phyloP scores from a whole-genome alignment of 2,888 invertebrate genomes.

The Flexamia atlantica region DNA sequence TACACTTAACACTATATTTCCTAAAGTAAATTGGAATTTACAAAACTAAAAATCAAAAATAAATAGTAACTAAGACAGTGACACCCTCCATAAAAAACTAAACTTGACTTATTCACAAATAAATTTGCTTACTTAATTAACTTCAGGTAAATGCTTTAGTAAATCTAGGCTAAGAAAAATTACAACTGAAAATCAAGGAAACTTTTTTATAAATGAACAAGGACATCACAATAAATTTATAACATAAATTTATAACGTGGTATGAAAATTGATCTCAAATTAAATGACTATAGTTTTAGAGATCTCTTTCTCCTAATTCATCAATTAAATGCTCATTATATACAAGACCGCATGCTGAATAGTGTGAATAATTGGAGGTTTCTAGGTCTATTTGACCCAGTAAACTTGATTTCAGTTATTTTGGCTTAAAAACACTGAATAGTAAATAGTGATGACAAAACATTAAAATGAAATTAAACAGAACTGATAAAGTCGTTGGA shows the following conservation, averaged over 20 bases:
- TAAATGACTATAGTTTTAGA: not conserved
- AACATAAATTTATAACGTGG: not conserved
- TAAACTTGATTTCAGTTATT: not conserved
- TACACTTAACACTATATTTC: conserved; percentile 36
- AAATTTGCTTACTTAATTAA: not conserved
- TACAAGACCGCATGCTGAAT: conserved; percentile 48
- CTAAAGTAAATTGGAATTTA: conserved; percentile 35
- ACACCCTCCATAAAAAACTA: conserved; percentile 8
- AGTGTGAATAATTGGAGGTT: not conserved
- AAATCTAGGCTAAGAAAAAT: not conserved
- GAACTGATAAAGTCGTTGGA: not conserved
- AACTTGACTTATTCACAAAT: not conserved
- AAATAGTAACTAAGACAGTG: conserved; percentile 6
- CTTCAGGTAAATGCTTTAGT: not conserved
- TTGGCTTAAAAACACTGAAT: not conserved
- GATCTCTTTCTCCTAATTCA: conserved; percentile 32
- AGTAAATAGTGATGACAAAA: not conserved
- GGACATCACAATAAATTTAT: conserved; percentile 20
- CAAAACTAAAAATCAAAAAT: conserved; percentile 16
- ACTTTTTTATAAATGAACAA: not conserved
- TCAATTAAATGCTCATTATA: conserved; percentile 19
- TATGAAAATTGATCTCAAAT: conserved; percentile 1
- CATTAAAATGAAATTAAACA: not conserved
- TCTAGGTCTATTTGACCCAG: not conserved
- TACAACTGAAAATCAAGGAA: not conserved